Conservation (phyloP, 2,888 invertebrate species). For the Dryobotodes eremita region DNA sequence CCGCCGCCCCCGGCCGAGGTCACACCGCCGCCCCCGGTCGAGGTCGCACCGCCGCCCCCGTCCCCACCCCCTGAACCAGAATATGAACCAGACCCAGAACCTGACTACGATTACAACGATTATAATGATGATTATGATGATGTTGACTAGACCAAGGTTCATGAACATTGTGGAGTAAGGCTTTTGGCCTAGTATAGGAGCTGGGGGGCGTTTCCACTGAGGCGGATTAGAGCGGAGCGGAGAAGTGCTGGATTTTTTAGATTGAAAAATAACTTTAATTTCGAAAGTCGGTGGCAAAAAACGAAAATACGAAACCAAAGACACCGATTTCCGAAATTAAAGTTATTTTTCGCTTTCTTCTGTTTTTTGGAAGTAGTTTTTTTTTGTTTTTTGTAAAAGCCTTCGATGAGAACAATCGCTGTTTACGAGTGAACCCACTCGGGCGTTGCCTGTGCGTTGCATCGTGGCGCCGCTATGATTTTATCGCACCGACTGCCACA, state of each 20-base stretch:
- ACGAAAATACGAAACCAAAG: too few species aligned
- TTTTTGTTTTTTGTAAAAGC: too few species aligned
- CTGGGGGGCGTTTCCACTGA: neutral
- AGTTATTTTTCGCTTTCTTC: too few species aligned
- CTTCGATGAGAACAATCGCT: too few species aligned
- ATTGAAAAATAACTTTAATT: too few species aligned
- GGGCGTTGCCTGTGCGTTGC: too few species aligned
- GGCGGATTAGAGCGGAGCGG: neutral
- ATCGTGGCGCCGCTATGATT: too few species aligned
- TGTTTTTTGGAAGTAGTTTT: too few species aligned
- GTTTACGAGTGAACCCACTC: too few species aligned
- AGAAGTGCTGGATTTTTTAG: neutral
- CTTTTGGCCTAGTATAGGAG: neutral
- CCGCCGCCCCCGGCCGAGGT: neutral
- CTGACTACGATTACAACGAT: neutral
- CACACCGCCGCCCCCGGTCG: too few species aligned
- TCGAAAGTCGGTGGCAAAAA: too few species aligned
- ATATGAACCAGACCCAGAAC: neutral
- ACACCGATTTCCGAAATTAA: too few species aligned
- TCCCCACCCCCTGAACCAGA: neutral
- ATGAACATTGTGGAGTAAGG: neutral
- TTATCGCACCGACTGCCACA: neutral
- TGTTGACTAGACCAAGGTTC: neutral
- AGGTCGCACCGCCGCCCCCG: neutral
- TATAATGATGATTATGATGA: neutral